Conservation (phyloP, 2,797 vertebrate genomes). For the Lagodon rhomboides region DNA sequence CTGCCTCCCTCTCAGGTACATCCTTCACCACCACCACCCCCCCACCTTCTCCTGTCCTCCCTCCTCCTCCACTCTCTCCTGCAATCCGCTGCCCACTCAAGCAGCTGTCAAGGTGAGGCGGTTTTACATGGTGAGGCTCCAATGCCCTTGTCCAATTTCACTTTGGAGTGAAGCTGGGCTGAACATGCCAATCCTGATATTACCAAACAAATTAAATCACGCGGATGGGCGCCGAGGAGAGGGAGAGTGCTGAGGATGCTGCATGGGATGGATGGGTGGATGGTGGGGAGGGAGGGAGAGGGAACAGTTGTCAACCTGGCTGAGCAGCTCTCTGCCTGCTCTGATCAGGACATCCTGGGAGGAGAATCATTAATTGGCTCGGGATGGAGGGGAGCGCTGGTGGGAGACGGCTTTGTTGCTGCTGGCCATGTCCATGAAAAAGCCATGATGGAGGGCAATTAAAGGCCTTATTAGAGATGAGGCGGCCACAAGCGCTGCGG, state of each 20-base stretch:
- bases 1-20: constrained; percentile 77
- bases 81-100: constrained; percentile 83
- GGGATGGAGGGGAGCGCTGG: constrained; percentile 56
- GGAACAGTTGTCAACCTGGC: constrained; percentile 68
- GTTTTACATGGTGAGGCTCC: constrained; percentile 88
- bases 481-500: constrained; percentile 36
- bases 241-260: constrained; percentile 66
- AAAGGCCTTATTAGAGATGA: constrained; percentile 58
- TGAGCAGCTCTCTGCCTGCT: constrained; percentile 64
- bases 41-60: constrained; percentile 15
- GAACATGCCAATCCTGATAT: constrained; percentile 90
- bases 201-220: constrained; percentile 90
- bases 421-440: constrained; percentile 47
- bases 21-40: constrained; percentile 63
- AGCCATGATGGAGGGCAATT: constrained; percentile 63
- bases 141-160: constrained; percentile 90
- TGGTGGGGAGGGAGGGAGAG: constrained; percentile 1
- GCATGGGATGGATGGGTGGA: constrained; percentile 45
- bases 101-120: constrained; percentile 88
- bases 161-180: constrained; percentile 88
- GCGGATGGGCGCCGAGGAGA: constrained; percentile 71
- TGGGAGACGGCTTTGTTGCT: constrained; percentile 53
- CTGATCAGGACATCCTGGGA: constrained; percentile 77
- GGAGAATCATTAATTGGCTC: constrained; percentile 81
- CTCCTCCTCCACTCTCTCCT: constrained; percentile 51